Evolutionary conservation across 2,888 invertebrate species (phyloP), one percentile per base, ranked within the genome.

Genomic region (Laothoe populi): DNA sequence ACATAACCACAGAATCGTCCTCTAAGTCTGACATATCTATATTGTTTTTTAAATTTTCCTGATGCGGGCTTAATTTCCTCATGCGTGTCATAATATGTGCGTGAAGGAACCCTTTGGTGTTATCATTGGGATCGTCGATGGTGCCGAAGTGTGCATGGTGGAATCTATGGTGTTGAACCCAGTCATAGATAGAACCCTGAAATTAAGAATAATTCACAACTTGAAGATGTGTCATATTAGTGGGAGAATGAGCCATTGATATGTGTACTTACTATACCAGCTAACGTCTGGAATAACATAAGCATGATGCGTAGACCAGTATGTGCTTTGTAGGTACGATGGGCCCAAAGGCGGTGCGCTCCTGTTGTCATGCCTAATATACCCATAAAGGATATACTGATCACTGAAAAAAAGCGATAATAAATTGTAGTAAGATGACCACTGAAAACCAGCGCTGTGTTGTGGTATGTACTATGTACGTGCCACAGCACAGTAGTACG

Each of bases 321-420:
- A 63, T 90, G 94, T 0, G 98, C 99, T 75, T 95, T 95, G 84
- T 97, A 99, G 0, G 97, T 94, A 58, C 94, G 90, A 84, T 99
- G 99, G 0, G 98, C 95, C 99, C 99, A 99, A 40, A 99, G 90
- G 68, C 99, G 94, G 83, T 99, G 99, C 0, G 98, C 96, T 0
- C 99, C 99, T 1, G 97, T 96, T 0, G 98, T 98, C 26, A 97
- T 95, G 1, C 98, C 98, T 69, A 98, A 79, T 4, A 95, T 94
- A 4, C 95, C 95, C 23, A 96, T 75, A 1, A 94, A 79, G 60
- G 95, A 94, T 62, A 97, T 82, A 0, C 94, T 64, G 0, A 95
- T 40, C 66, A 95, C 98, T 98, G 86, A 53, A 64, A 49, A 16
- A 60, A 31, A 31, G n/a, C 31, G 31, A 31, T 5, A 31, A n/a